Percentiles rank a stretch among this genome's conserved stretches.
Evolutionary conservation across 1,140 invertebrate species (phyloP).

Genomic region (Diabrotica undecimpunctata): DNA sequence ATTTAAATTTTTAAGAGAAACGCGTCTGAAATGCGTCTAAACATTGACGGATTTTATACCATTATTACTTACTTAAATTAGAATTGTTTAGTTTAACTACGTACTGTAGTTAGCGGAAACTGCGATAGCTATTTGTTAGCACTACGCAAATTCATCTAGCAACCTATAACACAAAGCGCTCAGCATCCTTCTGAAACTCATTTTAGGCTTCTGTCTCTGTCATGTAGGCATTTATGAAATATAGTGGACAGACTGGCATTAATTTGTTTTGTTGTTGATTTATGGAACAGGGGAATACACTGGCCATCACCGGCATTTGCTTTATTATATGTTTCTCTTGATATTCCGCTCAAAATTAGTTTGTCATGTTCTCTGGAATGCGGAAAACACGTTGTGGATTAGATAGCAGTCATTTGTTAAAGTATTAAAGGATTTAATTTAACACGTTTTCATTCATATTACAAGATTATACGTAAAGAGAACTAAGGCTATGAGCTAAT

Average conservation of each 20-base stretch:
- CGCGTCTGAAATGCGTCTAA: too few species aligned
- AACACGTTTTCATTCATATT: background rate
- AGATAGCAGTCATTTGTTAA: conserved; percentile 1
- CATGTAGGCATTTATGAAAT: background rate
- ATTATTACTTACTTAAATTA: too few species aligned
- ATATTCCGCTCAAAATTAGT: conserved; percentile 1
- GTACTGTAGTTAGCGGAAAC: too few species aligned
- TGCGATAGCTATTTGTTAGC: too few species aligned
- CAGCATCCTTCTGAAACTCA: background rate
- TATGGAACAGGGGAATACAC: background rate
- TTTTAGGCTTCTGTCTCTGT: background rate
- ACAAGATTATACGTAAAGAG: background rate
- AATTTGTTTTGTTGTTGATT: conserved; percentile 3
- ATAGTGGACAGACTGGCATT: background rate
- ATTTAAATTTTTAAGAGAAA: too few species aligned
- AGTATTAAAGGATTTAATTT: conserved; percentile 3
- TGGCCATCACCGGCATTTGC: background rate
- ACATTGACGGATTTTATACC: too few species aligned
- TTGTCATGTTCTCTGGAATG: background rate
- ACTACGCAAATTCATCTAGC: too few species aligned
- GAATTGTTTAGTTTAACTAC: too few species aligned
- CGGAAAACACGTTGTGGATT: background rate
- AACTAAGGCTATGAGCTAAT: too few species aligned
- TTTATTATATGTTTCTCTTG: background rate
- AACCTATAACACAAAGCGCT: too few species aligned